Evolutionary conservation across 2,797 vertebrate species (phyloP).

Genomic region (Apogon hyalosoma): DNA sequence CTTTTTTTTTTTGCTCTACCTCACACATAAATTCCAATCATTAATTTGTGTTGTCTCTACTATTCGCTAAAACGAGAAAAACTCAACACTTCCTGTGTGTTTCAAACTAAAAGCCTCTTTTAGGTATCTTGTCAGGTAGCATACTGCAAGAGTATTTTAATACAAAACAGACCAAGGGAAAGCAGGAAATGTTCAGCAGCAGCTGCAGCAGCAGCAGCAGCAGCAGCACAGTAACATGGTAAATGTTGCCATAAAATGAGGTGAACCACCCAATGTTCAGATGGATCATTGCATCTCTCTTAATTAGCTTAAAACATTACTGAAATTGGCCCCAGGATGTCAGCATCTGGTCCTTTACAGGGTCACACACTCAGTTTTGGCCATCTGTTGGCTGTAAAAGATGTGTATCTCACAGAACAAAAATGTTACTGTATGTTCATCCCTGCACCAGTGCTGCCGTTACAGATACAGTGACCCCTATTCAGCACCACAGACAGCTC

Average conservation of each 20-base stretch:
- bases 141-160: not conserved
- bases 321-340: not conserved
- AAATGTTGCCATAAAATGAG: not conserved
- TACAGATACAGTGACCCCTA: not conserved
- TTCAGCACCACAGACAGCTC: slow-evolving; percentile 20
- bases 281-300: not conserved
- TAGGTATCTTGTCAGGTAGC: not conserved
- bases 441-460: not conserved
- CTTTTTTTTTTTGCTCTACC: not conserved
- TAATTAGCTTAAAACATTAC: not conserved
- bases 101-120: slow-evolving; percentile 36
- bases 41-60: not conserved
- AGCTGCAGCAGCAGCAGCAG: too few species aligned
- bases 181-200: not conserved
- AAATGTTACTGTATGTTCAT: not conserved
- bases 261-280: not conserved
- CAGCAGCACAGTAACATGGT: not conserved
- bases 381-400: not conserved
- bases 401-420: not conserved
- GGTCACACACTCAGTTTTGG: not conserved
- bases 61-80: not conserved
- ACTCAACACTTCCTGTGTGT: slow-evolving; percentile 16
- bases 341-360: not conserved
- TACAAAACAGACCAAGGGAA: not conserved
- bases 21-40: not conserved